These are phyloP conservation scores for Drosophila ercepeae DNA, from an alignment of 1,140 invertebrate genomes.

Conservation along the genomic window DNA sequence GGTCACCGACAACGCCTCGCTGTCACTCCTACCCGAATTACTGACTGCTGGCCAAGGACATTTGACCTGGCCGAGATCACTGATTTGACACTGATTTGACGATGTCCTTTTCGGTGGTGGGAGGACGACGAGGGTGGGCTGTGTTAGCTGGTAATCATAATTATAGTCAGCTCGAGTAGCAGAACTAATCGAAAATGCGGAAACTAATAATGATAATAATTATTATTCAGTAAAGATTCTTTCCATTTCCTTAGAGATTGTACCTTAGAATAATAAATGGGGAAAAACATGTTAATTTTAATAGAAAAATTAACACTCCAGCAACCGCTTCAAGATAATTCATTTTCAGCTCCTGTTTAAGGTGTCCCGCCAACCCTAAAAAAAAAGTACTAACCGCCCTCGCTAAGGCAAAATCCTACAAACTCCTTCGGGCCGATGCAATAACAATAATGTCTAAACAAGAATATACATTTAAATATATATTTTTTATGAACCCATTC, in stretches of 20 bases:
- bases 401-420: too few species aligned
- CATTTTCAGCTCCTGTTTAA: conserved; percentile 38
- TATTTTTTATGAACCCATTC: conserved; percentile 41
- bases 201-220: neutral
- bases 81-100: conserved; percentile 37
- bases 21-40: conserved; percentile 78
- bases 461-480: conserved; percentile 18
- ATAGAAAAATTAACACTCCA: neutral
- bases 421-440: conserved; percentile 1
- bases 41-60: conserved; percentile 65
- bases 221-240: neutral
- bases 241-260: too few species aligned
- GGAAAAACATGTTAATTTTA: neutral
- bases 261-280: neutral
- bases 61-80: conserved; percentile 14
- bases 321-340: conserved; percentile 1
- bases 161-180: conserved; percentile 7
- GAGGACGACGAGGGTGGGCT: conserved; percentile 22
- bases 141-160: conserved; percentile 28
- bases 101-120: conserved; percentile 1
- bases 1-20: conserved; percentile 73
- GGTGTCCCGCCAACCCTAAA: neutral
- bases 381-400: neutral
- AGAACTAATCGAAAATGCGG: conserved; percentile 30
- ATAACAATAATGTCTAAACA: conserved; percentile 45